Evolutionary conservation across 2,113 vertebrate species (phyloP), one percentile per base, ranked within the genome.

Genomic region (Oncorhynchus clarkii): DNA sequence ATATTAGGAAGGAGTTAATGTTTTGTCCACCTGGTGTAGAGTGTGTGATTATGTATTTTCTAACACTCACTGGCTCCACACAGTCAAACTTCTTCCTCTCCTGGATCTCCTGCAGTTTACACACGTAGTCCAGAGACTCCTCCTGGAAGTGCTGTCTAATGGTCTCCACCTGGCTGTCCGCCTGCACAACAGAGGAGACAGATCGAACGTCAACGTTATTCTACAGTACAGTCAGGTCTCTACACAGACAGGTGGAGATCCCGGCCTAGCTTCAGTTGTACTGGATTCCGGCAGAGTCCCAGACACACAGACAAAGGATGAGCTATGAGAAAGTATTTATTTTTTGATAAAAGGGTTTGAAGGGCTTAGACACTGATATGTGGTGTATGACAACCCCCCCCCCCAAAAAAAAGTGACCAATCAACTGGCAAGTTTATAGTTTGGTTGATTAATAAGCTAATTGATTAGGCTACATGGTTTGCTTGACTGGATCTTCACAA

Each of bases 21-120:
- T 45, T 12, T 9, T 45, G 39, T 45, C 39, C 39, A 45, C 39
- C 9, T 0, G 2, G 39, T 11, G 39, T 45, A 45, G 9, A 0
- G 39, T 45, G 39, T 11, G 39, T 12, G 39, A 45, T 12, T 12
- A 9, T 45, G 39, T 11, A 45, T 45, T 45, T 11, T 45, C 2
- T 12, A 45, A 45, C 88, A 94, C 98, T 98, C 88, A 99, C 98
- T 67, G 98, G 98, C 76, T 99, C 98, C 84, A 99, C 97, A 80
- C 97, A 99, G 76, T 99, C 98, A 89, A 98, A 99, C 87, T 98
- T 99, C 92, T 99, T 99, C 75, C 97, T 90, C 85, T 99, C 97
- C 86, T 99, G 98, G 84, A 99, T 98, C 85, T 99, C 98, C 91
- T 99, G 98, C 76, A 99, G 85, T 83, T 96, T 98, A 89, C 96